Conservation (phyloP, 2,797 vertebrate species). For the Falco naumanni region DNA sequence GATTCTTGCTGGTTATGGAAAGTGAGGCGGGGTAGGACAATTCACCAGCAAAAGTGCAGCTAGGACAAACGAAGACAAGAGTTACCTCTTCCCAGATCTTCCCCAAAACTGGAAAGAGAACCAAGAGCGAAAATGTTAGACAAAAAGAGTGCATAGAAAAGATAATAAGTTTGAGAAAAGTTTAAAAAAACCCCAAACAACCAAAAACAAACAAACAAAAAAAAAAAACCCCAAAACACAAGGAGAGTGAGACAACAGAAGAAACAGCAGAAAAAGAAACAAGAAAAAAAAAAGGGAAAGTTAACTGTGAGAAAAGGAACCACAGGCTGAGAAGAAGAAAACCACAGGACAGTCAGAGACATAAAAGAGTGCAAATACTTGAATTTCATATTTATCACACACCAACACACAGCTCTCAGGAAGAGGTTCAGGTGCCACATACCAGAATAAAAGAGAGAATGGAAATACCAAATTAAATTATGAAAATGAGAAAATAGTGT, state of each 20-base stretch:
- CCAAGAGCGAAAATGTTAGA: background rate
- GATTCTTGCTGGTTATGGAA: background rate
- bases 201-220: background rate
- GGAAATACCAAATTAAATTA: background rate
- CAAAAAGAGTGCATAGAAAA: background rate
- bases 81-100: background rate
- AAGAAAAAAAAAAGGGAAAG: background rate
- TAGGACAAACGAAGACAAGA: background rate
- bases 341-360: background rate
- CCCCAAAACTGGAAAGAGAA: background rate
- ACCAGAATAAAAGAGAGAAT: background rate
- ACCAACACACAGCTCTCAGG: background rate
- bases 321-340: background rate
- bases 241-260: background rate
- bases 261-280: background rate
- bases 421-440: background rate
- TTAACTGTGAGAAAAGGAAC: background rate
- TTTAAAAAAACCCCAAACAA: background rate
- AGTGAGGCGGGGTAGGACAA: background rate
- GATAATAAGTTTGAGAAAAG: background rate
- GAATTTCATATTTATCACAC: background rate
- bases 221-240: background rate
- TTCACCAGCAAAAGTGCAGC: background rate
- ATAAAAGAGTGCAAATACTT: background rate
- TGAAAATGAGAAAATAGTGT: background rate